A percentile compares a stretch with the other conserved stretches of the same genome.
phyloP scores from a whole-genome alignment of 2,113 vertebrate species.

The Oreochromis niloticus region DNA sequence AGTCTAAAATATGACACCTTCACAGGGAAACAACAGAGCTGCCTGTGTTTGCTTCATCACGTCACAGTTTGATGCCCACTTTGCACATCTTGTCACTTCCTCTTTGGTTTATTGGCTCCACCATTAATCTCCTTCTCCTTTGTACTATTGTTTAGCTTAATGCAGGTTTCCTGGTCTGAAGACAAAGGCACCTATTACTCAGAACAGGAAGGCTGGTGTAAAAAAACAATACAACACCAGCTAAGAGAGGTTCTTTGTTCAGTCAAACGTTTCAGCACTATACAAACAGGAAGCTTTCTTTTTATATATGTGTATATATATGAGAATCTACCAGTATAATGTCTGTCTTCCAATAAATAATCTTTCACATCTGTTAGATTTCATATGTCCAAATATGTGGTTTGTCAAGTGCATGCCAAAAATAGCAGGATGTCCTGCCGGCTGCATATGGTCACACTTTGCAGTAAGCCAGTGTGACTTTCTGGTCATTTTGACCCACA shows the following conservation, averaged over 20 bases:
- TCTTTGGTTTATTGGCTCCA: not conserved
- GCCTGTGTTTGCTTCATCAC: not conserved
- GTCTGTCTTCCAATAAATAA: not conserved
- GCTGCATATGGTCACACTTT: not conserved
- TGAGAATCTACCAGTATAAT: not conserved
- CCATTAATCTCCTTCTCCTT: not conserved
- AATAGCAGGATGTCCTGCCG: not conserved
- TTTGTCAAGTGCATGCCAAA: not conserved
- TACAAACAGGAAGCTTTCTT: not conserved
- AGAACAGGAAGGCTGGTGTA: not conserved
- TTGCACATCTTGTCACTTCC: not conserved
- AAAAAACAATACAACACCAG: not conserved
- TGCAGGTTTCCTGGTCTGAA: not conserved
- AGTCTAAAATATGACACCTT: not conserved
- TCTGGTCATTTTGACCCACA: not conserved
- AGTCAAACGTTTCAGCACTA: not conserved
- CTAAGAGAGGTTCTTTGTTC: not conserved
- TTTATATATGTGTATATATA: not conserved
- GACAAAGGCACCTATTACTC: not conserved
- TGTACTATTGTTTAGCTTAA: not conserved
- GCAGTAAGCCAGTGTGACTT: not conserved
- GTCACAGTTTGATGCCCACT: not conserved
- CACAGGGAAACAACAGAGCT: not conserved
- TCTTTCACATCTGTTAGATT: not conserved
- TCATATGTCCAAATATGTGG: not conserved